phyloP scores from a whole-genome alignment of 1,140 invertebrate species.

The Cydia pomonella region DNA sequence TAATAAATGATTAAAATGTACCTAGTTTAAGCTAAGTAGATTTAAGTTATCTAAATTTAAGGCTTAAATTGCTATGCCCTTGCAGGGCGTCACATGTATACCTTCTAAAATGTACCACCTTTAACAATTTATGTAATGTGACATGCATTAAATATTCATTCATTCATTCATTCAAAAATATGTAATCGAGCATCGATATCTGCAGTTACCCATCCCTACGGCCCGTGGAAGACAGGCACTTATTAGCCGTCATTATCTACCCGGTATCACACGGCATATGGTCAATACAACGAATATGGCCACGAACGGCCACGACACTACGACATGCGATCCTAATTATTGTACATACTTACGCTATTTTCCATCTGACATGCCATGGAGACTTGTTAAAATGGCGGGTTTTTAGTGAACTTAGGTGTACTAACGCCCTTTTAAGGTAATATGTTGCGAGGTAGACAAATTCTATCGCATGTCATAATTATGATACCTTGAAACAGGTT shows the following conservation, averaged over 20 bases:
- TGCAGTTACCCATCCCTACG: slow-evolving; percentile 44
- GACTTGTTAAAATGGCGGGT: background rate
- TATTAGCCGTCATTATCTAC: slow-evolving; percentile 77
- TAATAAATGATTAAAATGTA: no score
- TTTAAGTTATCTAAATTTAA: no score
- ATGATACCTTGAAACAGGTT: background rate
- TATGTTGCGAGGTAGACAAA: background rate
- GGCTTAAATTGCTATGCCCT: no score
- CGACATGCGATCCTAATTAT: slow-evolving; percentile 55
- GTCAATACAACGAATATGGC: slow-evolving; percentile 58
- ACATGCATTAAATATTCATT: no score
- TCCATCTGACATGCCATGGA: slow-evolving; percentile 3
- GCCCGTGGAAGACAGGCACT: slow-evolving; percentile 73
- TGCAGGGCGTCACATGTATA: no score
- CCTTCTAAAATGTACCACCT: no score
- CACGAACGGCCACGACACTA: slow-evolving; percentile 64
- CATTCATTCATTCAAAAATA: background rate
- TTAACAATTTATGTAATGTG: no score
- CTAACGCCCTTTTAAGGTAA: background rate
- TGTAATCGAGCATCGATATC: slow-evolving; percentile 43
- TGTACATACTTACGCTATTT: slow-evolving; percentile 1
- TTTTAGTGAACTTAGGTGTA: background rate
- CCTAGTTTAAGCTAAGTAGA: no score
- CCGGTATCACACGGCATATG: slow-evolving; percentile 77
- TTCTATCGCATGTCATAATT: slow-evolving; percentile 7